Evolutionary conservation across 2,113 vertebrate genomes (phyloP).

Genomic region (Dascyllus trimaculatus): DNA sequence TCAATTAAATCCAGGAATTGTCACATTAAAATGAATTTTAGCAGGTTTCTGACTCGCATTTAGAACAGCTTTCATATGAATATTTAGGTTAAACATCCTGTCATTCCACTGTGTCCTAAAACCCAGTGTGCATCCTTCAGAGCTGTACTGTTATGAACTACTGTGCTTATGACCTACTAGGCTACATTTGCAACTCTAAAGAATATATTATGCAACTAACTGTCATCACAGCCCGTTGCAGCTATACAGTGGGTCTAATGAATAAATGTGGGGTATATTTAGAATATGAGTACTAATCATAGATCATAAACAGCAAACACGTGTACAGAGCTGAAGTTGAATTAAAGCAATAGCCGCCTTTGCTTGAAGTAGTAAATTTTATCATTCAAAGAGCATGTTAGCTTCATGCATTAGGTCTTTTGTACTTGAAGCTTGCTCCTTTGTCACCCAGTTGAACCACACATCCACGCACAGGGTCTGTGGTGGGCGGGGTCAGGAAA

Average conservation of each 20-base stretch:
- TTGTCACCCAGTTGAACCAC: background rate
- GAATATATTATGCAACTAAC: background rate
- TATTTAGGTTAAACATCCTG: background rate
- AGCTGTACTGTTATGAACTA: background rate
- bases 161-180: background rate
- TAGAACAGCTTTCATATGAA: too few relatives aligned
- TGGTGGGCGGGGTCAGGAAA: constrained; percentile 41
- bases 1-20: too few relatives aligned
- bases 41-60: too few relatives aligned
- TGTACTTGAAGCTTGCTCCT: background rate
- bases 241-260: background rate
- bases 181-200: background rate
- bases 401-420: too few relatives aligned
- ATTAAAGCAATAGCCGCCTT: background rate
- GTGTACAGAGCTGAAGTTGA: background rate
- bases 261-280: background rate
- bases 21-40: too few relatives aligned
- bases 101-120: background rate
- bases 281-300: background rate
- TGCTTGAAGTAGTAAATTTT: background rate
- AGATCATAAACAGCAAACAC: too few relatives aligned
- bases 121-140: background rate
- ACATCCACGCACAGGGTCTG: background rate
- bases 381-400: too few relatives aligned
- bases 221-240: too few relatives aligned